These are phyloP conservation scores for Scopus umbretta DNA, from an alignment of 2,113 vertebrate species.

Conservation along the genomic window DNA sequence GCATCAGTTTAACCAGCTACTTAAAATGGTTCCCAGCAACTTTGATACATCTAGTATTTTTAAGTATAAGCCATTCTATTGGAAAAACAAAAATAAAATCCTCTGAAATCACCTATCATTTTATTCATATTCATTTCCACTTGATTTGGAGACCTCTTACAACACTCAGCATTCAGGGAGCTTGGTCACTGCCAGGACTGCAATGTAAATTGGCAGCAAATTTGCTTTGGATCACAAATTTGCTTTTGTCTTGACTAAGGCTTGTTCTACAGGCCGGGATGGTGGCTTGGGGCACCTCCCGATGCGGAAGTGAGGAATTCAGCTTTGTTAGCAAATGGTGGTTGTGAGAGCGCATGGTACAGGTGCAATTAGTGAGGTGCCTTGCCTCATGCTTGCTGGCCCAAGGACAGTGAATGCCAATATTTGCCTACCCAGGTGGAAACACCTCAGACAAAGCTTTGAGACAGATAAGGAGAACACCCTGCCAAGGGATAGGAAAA, in stretches of 20 bases:
- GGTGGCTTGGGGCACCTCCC: neutral
- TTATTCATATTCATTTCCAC: neutral
- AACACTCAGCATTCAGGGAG: neutral
- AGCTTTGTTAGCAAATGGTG: neutral
- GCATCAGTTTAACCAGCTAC: neutral
- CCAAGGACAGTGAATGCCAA: neutral
- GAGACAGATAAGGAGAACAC: neutral
- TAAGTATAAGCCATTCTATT: neutral
- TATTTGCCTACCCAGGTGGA: neutral
- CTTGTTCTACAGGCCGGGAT: rapidly evolving
- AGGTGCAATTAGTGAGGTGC: neutral
- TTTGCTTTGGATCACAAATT: neutral
- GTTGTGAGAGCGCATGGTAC: neutral
- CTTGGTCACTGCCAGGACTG: neutral
- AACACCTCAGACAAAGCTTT: neutral
- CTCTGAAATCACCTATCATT: rapidly evolving
- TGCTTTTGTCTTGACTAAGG: neutral
- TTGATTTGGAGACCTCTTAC: neutral
- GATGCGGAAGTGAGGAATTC: neutral
- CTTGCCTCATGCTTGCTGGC: neutral
- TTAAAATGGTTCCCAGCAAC: neutral
- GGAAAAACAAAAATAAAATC: neutral
- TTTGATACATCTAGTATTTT: neutral
- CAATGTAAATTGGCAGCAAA: neutral
- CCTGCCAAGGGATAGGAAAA: neutral